phyloP scores from a whole-genome alignment of 1,140 invertebrate species.

The Latrodectus geometricus region DNA sequence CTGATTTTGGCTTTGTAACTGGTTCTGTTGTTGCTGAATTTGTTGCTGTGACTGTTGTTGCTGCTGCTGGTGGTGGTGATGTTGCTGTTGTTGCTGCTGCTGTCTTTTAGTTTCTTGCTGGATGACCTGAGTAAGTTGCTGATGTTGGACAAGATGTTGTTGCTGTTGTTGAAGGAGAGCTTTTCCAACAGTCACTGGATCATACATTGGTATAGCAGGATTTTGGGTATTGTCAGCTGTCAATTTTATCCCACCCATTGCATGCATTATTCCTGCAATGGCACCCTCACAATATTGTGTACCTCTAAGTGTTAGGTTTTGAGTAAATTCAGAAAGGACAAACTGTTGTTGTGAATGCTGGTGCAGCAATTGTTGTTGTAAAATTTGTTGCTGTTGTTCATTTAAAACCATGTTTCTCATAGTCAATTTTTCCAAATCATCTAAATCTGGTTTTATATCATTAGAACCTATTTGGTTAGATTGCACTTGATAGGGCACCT shows the following conservation, averaged over 20 bases:
- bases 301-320: conserved; percentile 58
- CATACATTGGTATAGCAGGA: conserved; percentile 59
- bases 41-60: conserved; percentile 60
- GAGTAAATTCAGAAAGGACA: conserved; percentile 64
- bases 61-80: conserved; percentile 70
- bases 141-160: conserved; percentile 64
- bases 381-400: conserved; percentile 63
- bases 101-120: conserved; percentile 63
- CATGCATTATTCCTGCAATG: conserved; percentile 59
- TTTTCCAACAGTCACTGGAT: conserved; percentile 61
- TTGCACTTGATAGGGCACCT: conserved; percentile 63
- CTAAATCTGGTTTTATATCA: conserved; percentile 37
- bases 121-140: conserved; percentile 75
- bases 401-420: conserved; percentile 56
- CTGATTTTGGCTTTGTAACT: conserved; percentile 15
- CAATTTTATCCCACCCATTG: conserved; percentile 46
- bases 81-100: conserved; percentile 68
- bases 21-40: conserved; percentile 64
- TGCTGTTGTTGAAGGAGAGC: conserved; percentile 64
- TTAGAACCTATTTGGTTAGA: conserved; percentile 25
- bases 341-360: conserved; percentile 66
- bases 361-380: conserved; percentile 65
- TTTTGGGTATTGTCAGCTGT: conserved; percentile 52
- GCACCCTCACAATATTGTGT: conserved; percentile 50
- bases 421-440: conserved; percentile 60